phyloP scores from a whole-genome alignment of 2,888 invertebrate genomes.

The Scelioninae gen. 2 region DNA sequence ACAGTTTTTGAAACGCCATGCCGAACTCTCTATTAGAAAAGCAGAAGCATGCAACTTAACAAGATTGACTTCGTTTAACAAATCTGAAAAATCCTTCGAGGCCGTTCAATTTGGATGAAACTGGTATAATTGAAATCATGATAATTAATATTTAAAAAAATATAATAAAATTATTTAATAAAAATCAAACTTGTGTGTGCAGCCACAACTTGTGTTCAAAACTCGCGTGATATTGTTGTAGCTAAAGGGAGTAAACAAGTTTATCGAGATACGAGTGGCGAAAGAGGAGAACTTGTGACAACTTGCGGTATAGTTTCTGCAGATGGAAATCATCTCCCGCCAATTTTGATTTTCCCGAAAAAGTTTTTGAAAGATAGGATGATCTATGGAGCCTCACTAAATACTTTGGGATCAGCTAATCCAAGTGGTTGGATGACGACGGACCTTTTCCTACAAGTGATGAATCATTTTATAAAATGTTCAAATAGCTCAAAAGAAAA shows the following conservation, averaged over 20 bases:
- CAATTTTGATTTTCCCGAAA: constrained; percentile 5
- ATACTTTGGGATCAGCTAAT: constrained; percentile 4
- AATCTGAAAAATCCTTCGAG: too few species aligned
- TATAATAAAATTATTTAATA: too few species aligned
- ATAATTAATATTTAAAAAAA: too few species aligned
- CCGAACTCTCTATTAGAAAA: constrained; percentile 11
- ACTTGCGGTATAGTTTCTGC: neutral
- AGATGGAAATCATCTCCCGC: constrained; percentile 5
- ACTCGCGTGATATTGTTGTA: neutral
- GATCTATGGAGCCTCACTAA: neutral
- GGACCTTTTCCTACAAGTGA: too few species aligned
- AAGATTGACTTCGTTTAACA: constrained; percentile 7
- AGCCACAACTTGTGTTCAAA: constrained; percentile 12
- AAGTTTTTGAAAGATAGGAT: constrained; percentile 3
- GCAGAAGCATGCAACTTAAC: constrained; percentile 9
- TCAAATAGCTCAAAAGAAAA: too few species aligned
- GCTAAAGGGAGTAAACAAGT: constrained; percentile 9
- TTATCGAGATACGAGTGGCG: constrained; percentile 3
- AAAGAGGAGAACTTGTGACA: constrained; percentile 13
- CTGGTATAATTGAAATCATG: neutral
- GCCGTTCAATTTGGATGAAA: too few species aligned
- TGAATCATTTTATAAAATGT: too few species aligned
- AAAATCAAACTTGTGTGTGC: neutral
- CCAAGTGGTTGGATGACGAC: neutral
- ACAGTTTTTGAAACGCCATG: constrained; percentile 17